A percentile compares a stretch with the other conserved stretches of the same genome.
Evolutionary conservation across 1,140 invertebrate species (phyloP).

Genomic region (Cyrtorhinus lividipennis): DNA sequence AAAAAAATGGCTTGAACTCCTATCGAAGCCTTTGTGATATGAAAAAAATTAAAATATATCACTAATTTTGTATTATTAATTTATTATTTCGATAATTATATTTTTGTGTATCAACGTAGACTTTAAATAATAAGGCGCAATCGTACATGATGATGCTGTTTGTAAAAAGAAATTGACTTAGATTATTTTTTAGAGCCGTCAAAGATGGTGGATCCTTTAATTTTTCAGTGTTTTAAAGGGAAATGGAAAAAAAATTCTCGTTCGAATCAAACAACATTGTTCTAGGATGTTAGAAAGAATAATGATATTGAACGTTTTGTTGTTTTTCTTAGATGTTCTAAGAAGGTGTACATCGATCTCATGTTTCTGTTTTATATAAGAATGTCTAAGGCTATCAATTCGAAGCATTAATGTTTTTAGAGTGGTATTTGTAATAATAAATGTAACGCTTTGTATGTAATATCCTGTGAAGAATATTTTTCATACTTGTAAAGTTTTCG

Average conservation of each 20-base stretch:
- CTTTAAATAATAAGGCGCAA: not conserved
- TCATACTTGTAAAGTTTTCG: too few species aligned
- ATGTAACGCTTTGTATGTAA: not conserved
- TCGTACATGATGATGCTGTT: not conserved
- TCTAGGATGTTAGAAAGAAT: not conserved
- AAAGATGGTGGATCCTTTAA: not conserved
- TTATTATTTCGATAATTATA: constrained; percentile 17
- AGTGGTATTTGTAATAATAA: not conserved
- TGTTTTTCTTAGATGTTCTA: not conserved
- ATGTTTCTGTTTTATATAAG: not conserved
- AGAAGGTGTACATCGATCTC: not conserved
- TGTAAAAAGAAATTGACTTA: not conserved
- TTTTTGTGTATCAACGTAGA: constrained; percentile 11
- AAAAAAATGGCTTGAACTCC: constrained; percentile 11
- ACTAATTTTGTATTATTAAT: constrained; percentile 19
- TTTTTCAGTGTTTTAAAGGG: not conserved
- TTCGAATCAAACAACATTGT: not conserved
- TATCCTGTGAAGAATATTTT: too few species aligned
- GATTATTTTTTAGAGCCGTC: not conserved
- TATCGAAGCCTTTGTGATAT: constrained; percentile 17
- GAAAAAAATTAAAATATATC: constrained; percentile 14
- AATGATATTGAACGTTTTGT: not conserved
- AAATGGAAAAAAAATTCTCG: not conserved
- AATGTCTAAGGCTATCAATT: not conserved
- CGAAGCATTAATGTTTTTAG: not conserved